These are phyloP conservation scores for Drosophila algonquin DNA, from an alignment of 2,888 invertebrate species.

Conservation along the genomic window DNA sequence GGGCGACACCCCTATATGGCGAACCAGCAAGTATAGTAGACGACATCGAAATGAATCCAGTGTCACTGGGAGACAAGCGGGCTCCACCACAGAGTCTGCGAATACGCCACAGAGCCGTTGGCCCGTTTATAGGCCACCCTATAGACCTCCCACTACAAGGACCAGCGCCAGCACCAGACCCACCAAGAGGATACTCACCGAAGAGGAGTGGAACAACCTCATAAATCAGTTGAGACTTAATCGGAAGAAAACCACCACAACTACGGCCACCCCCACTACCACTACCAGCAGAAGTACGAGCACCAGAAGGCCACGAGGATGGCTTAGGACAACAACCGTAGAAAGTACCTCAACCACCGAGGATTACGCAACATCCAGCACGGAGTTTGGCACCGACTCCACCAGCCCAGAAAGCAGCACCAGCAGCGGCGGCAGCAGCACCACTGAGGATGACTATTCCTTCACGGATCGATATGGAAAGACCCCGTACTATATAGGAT, in stretches of 20 bases:
- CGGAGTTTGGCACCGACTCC: slow-evolving; percentile 33
- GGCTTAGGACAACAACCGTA: slow-evolving; percentile 5
- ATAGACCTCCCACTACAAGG: slow-evolving; percentile 17
- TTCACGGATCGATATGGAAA: slow-evolving; percentile 34
- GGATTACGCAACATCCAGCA: slow-evolving; percentile 17
- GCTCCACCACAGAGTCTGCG: slow-evolving; percentile 9
- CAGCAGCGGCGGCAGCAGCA: slow-evolving; percentile 30
- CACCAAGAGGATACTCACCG: slow-evolving; percentile 24
- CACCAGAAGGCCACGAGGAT: slow-evolving; percentile 12
- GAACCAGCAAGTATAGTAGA: slow-evolving; percentile 67
- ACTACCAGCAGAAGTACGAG: too few species aligned
- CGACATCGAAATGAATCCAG: slow-evolving; percentile 54
- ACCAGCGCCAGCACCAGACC: slow-evolving; percentile 15
- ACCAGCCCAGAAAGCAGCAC: slow-evolving; percentile 43
- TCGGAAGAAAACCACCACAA: slow-evolving; percentile 11
- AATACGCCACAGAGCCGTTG: slow-evolving; percentile 20
- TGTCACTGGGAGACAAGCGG: not conserved
- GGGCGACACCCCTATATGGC: slow-evolving; percentile 37
- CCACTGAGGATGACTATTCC: slow-evolving; percentile 42
- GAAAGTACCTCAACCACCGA: slow-evolving; percentile 7
- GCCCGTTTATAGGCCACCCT: slow-evolving; percentile 28
- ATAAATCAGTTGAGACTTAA: slow-evolving; percentile 6
- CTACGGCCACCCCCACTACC: not conserved
- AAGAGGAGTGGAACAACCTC: slow-evolving; percentile 59
- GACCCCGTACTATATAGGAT: slow-evolving; percentile 66